Evolutionary conservation across 2,888 invertebrate genomes (phyloP).

Genomic region (Drosophila siamana): DNA sequence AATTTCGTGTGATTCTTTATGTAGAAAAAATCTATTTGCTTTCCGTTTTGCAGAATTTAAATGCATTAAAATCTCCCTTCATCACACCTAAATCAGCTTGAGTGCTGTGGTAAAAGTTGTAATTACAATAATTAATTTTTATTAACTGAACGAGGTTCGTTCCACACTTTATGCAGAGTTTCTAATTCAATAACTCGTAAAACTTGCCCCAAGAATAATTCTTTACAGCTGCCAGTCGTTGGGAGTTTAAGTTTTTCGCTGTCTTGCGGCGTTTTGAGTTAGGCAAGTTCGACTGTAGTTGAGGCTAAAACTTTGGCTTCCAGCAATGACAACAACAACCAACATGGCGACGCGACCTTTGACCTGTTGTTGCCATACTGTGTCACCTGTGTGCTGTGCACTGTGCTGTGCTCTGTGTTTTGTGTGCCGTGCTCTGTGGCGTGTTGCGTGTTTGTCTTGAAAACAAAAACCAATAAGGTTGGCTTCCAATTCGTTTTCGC

Average conservation of each 20-base stretch:
- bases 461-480: conserved; percentile 66
- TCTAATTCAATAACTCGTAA: conserved; percentile 2
- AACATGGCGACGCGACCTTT: conserved; percentile 2
- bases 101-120: background rate
- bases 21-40: too few species aligned
- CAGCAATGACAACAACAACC: background rate
- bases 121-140: background rate
- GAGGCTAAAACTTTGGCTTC: background rate
- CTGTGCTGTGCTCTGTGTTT: background rate
- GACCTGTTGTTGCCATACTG: conserved; percentile 1
- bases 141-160: background rate
- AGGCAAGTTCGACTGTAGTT: background rate
- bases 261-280: background rate
- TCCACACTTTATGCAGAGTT: background rate
- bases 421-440: background rate
- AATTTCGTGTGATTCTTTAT: too few species aligned
- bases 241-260: background rate
- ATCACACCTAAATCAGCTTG: background rate
- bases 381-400: conserved; percentile 1
- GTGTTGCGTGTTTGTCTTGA: conserved; percentile 24
- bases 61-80: background rate
- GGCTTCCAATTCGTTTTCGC: conserved; percentile 43
- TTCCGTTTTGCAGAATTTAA: background rate
- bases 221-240: background rate
- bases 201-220: background rate